Conservation (phyloP, 1,140 invertebrate species). For the Parapsyche elsis region DNA sequence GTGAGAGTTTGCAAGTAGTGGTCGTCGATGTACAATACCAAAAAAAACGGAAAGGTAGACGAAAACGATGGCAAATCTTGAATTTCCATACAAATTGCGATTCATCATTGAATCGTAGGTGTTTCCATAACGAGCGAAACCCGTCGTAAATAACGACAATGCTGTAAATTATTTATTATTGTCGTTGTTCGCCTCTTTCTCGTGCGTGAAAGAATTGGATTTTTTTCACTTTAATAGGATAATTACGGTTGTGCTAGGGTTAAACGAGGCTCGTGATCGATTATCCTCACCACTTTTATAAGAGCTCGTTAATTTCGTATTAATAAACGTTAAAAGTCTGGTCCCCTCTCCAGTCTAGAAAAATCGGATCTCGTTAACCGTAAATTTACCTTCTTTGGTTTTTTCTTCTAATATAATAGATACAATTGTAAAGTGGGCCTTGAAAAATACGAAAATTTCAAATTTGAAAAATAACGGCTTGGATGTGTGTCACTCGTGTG, state of each 20-base stretch:
- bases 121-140: slow-evolving; percentile 8
- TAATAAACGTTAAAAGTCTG: not conserved
- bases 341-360: not conserved
- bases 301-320: slow-evolving; percentile 14
- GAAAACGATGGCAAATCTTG: no score
- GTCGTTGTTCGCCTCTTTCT: no score
- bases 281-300: not conserved
- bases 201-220: no score
- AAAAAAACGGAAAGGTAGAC: not conserved
- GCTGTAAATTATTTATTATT: no score
- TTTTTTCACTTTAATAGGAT: not conserved
- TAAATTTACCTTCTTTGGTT: not conserved
- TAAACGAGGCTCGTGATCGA: slow-evolving; percentile 17
- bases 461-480: no score
- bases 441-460: not conserved
- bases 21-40: not conserved
- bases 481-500: no score
- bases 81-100: no score
- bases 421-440: not conserved
- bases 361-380: slow-evolving; percentile 19
- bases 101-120: not conserved
- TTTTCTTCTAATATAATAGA: no score
- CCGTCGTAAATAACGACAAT: not conserved
- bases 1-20: slow-evolving; percentile 13
- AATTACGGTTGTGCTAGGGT: not conserved